Evolutionary conservation across 2,888 invertebrate species (phyloP), one percentile per base, ranked within the genome.

Genomic region (Tryphoninae sp.): DNA sequence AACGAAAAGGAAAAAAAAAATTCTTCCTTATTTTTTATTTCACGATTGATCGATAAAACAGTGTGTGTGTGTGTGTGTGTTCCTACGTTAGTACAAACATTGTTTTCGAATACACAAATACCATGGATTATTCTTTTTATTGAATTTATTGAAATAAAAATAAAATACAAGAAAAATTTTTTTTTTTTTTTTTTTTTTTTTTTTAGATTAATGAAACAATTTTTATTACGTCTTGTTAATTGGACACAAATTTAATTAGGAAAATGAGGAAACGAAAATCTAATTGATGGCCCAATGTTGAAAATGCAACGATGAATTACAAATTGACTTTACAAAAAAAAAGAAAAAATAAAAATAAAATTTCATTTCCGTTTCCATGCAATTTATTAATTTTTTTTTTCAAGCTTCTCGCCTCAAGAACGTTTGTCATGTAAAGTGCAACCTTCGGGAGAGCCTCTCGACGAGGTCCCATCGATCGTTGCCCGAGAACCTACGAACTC

Each of bases 381-480:
- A 19, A 9, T 23, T 19, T 19, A 19, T 19, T 19, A 19, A 19
- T 19, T 19, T 19, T 23, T 45, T 45, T 26, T 68, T 40, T 16
- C 16, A 26, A 23, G 13, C 13, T 3, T 22, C 4, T 59, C 40
- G 22, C 19, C 19, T 6, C 6, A 2, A 67, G 16, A 13, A 45
- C 59, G 61, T 26, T 26, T 33, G 51, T 22, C 22, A 73, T 62
- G 59, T 51, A 62, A 62, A 62, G 53, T 42, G 45, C 19, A 45
- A 13, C 42, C 62, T 78, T 64, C 71, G 61, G 13, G 58, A 26
- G 55, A 26, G 55, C 26, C 55, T 8, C 53, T 65, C 51, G 59
- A 40, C 69, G 71, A 71, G 75, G 53, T 80, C 64, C 51, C 71
- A 81, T 81, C 81, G 78, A 81, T 81, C 71, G 71, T 23, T 53